Conservation (phyloP, 2,113 vertebrate genomes). For the Microtus pennsylvanicus region DNA sequence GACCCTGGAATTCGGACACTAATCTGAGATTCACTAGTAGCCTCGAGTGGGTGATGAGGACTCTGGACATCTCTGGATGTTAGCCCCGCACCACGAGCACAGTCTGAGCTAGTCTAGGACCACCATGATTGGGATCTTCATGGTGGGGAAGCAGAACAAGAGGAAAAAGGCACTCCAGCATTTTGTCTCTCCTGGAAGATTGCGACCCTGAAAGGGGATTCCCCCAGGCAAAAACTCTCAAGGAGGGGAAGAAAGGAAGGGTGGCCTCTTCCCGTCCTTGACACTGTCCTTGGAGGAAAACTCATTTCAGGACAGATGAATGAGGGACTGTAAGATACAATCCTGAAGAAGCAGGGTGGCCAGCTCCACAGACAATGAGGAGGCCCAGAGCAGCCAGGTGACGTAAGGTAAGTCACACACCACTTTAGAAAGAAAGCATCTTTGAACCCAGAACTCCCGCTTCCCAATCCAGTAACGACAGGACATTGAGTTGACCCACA, state of each 20-base stretch:
- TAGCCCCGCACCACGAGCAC: background rate
- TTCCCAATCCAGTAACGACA: background rate
- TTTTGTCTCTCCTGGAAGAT: background rate
- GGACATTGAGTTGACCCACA: background rate
- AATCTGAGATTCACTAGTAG: background rate
- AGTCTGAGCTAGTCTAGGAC: background rate
- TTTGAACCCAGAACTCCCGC: background rate
- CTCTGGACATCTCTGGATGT: background rate
- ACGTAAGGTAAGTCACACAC: background rate
- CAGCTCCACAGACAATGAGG: background rate
- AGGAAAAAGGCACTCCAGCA: background rate
- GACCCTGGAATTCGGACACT: background rate
- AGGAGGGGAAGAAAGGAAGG: background rate
- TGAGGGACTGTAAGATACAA: background rate
- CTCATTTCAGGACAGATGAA: background rate
- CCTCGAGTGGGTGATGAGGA: background rate
- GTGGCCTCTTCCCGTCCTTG: background rate
- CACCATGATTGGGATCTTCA: background rate
- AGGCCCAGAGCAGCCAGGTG: background rate
- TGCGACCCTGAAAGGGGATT: background rate
- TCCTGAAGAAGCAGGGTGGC: background rate
- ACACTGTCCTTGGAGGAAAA: background rate
- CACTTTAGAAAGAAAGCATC: background rate
- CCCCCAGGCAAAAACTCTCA: background rate
- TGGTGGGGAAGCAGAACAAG: background rate